Evolutionary conservation across 2,113 vertebrate species (phyloP).

Genomic region (Corythornis cristatus): DNA sequence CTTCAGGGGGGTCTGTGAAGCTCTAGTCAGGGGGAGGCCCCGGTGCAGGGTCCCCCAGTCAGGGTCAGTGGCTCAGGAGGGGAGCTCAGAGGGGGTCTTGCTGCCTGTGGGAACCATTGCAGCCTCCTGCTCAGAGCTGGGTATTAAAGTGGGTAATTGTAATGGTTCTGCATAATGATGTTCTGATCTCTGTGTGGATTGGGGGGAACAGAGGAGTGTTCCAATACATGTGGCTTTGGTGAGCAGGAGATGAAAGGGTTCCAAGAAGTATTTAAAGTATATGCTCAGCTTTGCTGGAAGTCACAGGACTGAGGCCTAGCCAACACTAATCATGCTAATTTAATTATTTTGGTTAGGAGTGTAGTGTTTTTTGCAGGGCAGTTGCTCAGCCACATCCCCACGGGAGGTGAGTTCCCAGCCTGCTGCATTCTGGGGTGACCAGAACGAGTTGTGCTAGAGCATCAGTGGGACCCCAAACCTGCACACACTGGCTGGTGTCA

Average conservation of each 20-base stretch:
- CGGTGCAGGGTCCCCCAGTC: not conserved
- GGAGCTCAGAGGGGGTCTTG: not conserved
- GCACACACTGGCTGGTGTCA: fast-evolving
- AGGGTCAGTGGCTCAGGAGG: not conserved
- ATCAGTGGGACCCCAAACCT: not conserved
- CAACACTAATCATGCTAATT: not conserved
- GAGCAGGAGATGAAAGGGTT: not conserved
- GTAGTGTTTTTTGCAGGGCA: not conserved
- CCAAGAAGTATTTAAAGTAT: not conserved
- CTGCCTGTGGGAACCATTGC: not conserved
- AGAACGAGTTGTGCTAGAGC: fast-evolving
- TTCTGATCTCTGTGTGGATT: not conserved
- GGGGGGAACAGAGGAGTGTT: not conserved
- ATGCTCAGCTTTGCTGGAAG: not conserved
- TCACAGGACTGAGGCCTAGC: not conserved
- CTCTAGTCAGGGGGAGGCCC: not conserved
- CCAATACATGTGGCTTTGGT: fast-evolving
- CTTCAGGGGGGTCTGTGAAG: not conserved
- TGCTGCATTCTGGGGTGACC: fast-evolving
- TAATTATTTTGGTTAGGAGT: not conserved
- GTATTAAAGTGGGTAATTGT: not conserved
- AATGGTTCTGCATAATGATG: not conserved
- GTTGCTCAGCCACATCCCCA: not conserved
- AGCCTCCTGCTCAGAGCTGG: not conserved
- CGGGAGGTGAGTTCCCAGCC: fast-evolving